These are phyloP conservation scores for Bolinopsis microptera DNA, from an alignment of 37 sponge, comb jelly and placozoan species.

Conservation along the genomic window DNA sequence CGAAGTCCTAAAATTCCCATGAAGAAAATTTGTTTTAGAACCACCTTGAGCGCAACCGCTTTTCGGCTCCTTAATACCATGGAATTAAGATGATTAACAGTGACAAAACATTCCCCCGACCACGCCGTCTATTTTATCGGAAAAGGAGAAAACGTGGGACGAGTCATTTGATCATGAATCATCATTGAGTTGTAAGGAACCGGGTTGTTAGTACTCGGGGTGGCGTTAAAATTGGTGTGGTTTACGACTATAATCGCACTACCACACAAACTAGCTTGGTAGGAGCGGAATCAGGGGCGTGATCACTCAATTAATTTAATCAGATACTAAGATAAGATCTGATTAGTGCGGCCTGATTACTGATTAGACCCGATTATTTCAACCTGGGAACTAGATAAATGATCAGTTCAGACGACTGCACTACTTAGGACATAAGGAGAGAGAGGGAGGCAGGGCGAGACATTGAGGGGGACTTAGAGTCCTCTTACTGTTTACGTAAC, in stretches of 20 bases:
- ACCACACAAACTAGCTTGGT: neutral
- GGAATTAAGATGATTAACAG: too few relatives aligned
- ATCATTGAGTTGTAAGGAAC: neutral
- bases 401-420: too few relatives aligned
- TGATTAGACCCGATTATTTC: neutral
- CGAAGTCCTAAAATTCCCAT: neutral
- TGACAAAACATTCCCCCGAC: too few relatives aligned
- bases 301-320: neutral
- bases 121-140: too few relatives aligned
- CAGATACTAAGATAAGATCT: neutral
- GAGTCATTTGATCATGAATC: neutral
- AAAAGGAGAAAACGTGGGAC: neutral
- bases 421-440: too few relatives aligned
- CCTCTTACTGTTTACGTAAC: too few relatives aligned
- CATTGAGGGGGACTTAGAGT: too few relatives aligned
- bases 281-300: neutral
- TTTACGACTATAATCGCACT: neutral
- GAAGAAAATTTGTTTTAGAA: neutral
- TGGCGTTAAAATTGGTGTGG: neutral
- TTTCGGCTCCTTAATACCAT: too few relatives aligned
- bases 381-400: too few relatives aligned
- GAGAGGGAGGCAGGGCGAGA: too few relatives aligned
- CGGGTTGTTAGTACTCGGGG: neutral
- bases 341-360: neutral
- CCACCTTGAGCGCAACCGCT: too few relatives aligned